Evolutionary conservation across 2,797 vertebrate species (phyloP), one percentile per base, ranked within the genome.

Genomic region (Pangasius krempfi): DNA sequence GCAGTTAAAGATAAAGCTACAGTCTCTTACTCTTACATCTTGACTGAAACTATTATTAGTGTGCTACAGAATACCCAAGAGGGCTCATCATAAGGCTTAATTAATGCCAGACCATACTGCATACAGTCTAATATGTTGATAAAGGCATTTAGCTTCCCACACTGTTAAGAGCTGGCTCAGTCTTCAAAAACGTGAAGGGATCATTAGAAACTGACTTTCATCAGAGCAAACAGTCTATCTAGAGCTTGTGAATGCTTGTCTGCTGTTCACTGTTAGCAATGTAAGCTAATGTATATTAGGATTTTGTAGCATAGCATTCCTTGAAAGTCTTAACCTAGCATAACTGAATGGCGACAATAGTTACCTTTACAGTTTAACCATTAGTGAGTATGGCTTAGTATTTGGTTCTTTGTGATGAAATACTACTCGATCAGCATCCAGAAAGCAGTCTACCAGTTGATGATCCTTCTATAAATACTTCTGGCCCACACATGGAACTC

Each of bases 21-120:
- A 13, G 30, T 37, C 78, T 37, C 20, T 60, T 60, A 58, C 79
- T 81, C 33, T 40, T 44, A 25, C 33, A 44, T 58, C 78, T 30
- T 22, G 52, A 79, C 78, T 78, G 75, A 80, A 80, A 82, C 56
- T 44, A 44, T 82, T 82, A 44, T 27, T n/a, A 62, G 20, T 12
- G 3, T 82, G 37, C 80, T 82, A 47, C 37, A 44, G 56, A 16
- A 60, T 81, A 40, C 79, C 79, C 33, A 60, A 60, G 56, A 60
- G 30, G 20, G 18, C 22, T 60, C 54, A 27, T 40, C 33, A 25
- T 81, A 44, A 60, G 20, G 16, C 56, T 81, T 60, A 60, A 81
- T 81, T 81, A 81, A 40, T 27, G 33, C 56, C 79, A 60, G 56
- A 27, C 12, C 33, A 25, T 40, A 40, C 5, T 3, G 56, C 40